These are phyloP conservation scores for Styela plicata DNA, from an alignment of 23 tunicate species.

Conservation along the genomic window DNA sequence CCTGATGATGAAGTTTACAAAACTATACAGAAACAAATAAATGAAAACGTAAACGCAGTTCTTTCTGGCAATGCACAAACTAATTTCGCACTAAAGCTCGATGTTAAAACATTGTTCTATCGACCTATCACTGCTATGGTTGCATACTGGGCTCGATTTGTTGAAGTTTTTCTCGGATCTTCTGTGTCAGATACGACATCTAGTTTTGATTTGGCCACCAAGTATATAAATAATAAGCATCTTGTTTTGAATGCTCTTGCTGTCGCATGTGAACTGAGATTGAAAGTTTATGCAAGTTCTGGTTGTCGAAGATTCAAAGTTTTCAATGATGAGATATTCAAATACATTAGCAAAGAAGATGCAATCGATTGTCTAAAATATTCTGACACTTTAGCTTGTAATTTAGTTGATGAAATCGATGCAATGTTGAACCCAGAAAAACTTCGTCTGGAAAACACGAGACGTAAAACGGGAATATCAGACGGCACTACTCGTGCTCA, in stretches of 20 bases:
- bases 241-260: too few species aligned
- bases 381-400: neutral
- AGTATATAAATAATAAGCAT: too few species aligned
- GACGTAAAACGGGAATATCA: too few species aligned
- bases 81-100: neutral
- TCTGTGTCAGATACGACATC: neutral
- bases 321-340: neutral
- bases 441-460: neutral
- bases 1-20: neutral
- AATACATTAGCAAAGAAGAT: neutral
- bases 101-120: neutral
- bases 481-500: neutral
- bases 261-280: neutral
- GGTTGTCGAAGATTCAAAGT: neutral
- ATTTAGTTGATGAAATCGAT: neutral
- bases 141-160: neutral
- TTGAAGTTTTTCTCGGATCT: neutral
- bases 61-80: neutral
- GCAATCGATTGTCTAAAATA: neutral
- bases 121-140: neutral
- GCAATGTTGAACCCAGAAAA: neutral
- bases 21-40: neutral
- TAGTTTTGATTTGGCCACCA: neutral
- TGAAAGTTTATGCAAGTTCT: neutral
- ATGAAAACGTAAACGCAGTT: neutral